A percentile compares a stretch with the other conserved stretches of the same genome.
These are phyloP conservation scores for Osmoderma eremita DNA, from an alignment of 2,888 invertebrate genomes.

Conservation along the genomic window DNA sequence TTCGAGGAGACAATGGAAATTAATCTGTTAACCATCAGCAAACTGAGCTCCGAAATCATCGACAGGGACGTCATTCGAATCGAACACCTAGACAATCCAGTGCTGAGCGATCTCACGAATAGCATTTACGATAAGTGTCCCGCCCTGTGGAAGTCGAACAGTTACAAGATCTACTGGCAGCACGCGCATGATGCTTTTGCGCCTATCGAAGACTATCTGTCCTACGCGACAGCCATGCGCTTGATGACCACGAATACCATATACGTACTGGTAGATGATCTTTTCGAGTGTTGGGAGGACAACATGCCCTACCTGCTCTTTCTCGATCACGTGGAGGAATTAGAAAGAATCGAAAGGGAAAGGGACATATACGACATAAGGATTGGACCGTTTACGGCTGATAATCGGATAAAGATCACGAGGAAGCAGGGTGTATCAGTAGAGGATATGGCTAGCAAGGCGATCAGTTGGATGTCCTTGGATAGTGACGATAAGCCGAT, in stretches of 20 bases:
- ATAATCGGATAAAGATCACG: background rate
- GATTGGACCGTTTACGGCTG: background rate
- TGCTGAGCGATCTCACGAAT: constrained; percentile 45
- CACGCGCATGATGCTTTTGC: constrained; percentile 48
- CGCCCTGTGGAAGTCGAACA: constrained; percentile 40
- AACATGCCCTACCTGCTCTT: constrained; percentile 46
- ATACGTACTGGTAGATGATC: constrained; percentile 47
- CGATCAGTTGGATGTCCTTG: background rate
- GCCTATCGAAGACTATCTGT: constrained; percentile 52
- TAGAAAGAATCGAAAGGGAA: constrained; percentile 45
- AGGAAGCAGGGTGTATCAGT: background rate
- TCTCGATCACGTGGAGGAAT: constrained; percentile 48
- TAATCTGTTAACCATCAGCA: constrained; percentile 50
- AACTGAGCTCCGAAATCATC: constrained; percentile 50
- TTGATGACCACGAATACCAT: constrained; percentile 46
- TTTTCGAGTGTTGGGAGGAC: constrained; percentile 48
- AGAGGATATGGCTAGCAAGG: background rate
- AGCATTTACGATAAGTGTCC: constrained; percentile 50
- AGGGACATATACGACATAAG: constrained; percentile 54
- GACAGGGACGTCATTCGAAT: constrained; percentile 41
- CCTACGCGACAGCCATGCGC: constrained; percentile 49
- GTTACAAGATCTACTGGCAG: constrained; percentile 52
- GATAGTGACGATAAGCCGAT: constrained; percentile 7
- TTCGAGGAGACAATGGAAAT: constrained; percentile 46
- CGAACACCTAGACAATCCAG: constrained; percentile 31